Evolutionary conservation across 2,797 vertebrate genomes (phyloP).

Genomic region (Aldrovandia affinis): DNA sequence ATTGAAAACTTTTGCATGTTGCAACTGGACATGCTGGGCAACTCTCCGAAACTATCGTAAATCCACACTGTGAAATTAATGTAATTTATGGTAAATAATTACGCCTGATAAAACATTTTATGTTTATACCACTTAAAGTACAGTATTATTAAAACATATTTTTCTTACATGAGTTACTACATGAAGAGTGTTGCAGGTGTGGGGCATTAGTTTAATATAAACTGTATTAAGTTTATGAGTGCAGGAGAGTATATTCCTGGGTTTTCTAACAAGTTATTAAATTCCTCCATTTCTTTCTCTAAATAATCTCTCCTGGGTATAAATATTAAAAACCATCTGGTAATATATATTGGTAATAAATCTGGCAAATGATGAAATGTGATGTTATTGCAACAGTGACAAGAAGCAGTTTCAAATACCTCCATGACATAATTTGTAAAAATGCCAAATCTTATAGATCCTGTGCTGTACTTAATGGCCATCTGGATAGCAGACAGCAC

Average conservation of each 20-base stretch:
- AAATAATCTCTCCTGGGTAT: neutral
- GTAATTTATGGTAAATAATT: neutral
- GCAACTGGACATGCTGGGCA: no score
- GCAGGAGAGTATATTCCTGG: neutral
- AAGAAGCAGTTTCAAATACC: conserved; percentile 7
- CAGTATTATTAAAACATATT: no score
- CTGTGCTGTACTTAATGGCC: neutral
- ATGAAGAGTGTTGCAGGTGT: neutral
- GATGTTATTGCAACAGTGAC: neutral
- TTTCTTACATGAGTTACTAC: no score
- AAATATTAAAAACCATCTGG: no score
- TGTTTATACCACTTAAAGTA: no score
- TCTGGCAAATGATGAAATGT: neutral
- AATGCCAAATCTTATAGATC: neutral
- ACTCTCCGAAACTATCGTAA: no score
- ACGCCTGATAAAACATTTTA: neutral
- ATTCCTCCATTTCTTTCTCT: neutral
- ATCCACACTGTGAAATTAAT: no score
- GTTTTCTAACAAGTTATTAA: neutral
- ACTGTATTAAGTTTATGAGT: neutral
- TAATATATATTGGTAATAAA: no score
- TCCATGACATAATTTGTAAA: conserved; percentile 30
- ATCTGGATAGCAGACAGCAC: conserved; percentile 18
- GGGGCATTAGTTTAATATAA: neutral
- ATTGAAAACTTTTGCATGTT: no score